Evolutionary conservation across 2,113 vertebrate genomes (phyloP).

Genomic region (Lota lota): DNA sequence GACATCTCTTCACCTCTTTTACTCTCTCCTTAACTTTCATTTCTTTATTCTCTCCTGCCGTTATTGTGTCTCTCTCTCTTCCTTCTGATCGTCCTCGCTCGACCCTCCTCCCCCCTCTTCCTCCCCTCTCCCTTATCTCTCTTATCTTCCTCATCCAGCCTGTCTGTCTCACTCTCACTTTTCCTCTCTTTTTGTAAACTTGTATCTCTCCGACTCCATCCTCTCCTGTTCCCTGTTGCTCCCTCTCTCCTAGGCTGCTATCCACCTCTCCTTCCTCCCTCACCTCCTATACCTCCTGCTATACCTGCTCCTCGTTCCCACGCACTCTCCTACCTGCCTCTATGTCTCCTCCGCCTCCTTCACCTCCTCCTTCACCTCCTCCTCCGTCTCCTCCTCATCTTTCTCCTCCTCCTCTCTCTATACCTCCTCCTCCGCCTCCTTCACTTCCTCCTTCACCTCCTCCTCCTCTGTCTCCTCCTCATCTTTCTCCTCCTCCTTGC

Average conservation of each 20-base stretch:
- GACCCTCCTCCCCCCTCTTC: constrained; percentile 21
- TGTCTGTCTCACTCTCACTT: constrained; percentile 21
- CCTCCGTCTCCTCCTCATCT: too few relatives aligned
- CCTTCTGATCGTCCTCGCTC: constrained; percentile 17
- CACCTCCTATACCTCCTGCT: not conserved
- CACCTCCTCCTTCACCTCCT: too few relatives aligned
- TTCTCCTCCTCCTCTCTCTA: too few relatives aligned
- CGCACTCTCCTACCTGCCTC: not conserved
- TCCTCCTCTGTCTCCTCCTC: not conserved
- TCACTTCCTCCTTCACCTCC: not conserved
- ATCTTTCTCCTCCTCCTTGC: constrained; percentile 20
- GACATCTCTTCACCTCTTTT: too few relatives aligned
- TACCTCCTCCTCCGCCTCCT: too few relatives aligned
- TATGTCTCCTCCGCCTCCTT: too few relatives aligned
- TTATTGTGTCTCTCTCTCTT: constrained; percentile 14
- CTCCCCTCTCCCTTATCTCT: constrained; percentile 21
- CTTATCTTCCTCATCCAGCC: constrained; percentile 18
- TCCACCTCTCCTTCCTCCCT: constrained; percentile 22
- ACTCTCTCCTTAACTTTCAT: not conserved
- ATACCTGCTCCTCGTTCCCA: not conserved
- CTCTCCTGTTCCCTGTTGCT: not conserved
- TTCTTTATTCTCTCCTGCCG: constrained; percentile 4
- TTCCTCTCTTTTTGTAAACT: constrained; percentile 5
- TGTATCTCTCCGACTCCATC: too few relatives aligned
- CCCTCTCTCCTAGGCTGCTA: constrained; percentile 13